A percentile compares a stretch with the other conserved stretches of the same genome.
Conservation (phyloP, 92 coral and sea anemone species). For the Bergia sp. region DNA sequence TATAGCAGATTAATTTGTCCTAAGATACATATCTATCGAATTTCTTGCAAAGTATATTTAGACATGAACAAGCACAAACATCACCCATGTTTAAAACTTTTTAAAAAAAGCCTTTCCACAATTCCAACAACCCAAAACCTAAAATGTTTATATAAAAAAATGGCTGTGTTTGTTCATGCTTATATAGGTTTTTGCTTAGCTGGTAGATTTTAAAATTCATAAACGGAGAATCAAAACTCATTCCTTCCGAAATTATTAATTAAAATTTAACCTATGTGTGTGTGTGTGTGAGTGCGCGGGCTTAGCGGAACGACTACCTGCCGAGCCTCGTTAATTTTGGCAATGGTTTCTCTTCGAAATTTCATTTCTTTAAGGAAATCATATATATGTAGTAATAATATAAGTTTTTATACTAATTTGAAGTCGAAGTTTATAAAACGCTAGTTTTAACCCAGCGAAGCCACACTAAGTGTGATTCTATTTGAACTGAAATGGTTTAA, state of each 20-base stretch:
- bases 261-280: not conserved
- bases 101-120: not conserved
- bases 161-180: not conserved
- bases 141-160: not conserved
- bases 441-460: not conserved
- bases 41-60: too few species aligned
- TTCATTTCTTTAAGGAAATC: constrained; percentile 1
- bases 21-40: not conserved
- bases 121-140: not conserved
- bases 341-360: not conserved
- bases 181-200: not conserved
- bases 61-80: not conserved
- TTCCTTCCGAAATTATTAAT: not conserved
- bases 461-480: not conserved
- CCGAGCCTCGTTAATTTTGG: not conserved
- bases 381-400: not conserved
- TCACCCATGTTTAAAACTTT: not conserved
- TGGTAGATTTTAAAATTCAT: not conserved
- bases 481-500: not conserved
- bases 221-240: not conserved
- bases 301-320: not conserved
- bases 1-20: not conserved
- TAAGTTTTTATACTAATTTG: not conserved
- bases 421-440: not conserved
- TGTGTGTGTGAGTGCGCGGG: not conserved